phyloP scores from a whole-genome alignment of 2,888 invertebrate species.

The Sarcophaga carnaria region DNA sequence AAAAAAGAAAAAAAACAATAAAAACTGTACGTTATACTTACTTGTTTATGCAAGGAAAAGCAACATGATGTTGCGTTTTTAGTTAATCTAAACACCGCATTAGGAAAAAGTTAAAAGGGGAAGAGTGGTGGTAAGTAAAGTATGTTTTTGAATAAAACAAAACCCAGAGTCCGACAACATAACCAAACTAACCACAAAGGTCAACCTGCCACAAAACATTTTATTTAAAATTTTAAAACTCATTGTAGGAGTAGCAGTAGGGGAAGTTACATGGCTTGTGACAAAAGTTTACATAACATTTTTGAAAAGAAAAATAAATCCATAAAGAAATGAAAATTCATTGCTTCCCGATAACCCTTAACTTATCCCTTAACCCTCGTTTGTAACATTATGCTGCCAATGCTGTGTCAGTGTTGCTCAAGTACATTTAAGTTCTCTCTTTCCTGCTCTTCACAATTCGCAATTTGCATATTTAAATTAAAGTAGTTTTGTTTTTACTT shows the following conservation, averaged over 20 bases:
- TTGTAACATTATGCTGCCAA: background rate
- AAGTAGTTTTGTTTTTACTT: background rate
- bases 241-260: background rate
- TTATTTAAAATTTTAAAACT: conserved; percentile 25
- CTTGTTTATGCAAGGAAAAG: background rate
- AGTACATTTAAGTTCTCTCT: conserved; percentile 5
- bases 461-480: conserved; percentile 20
- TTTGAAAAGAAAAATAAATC: no score
- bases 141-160: background rate
- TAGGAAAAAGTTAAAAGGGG: background rate
- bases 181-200: conserved; percentile 62
- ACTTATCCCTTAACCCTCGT: background rate
- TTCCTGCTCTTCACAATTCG: background rate
- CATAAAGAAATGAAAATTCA: no score
- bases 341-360: no score
- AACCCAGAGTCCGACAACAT: background rate
- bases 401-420: conserved; percentile 6
- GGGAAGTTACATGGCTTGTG: background rate
- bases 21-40: background rate
- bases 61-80: conserved; percentile 51
- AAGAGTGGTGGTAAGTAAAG: background rate
- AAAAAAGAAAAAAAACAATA: conserved; percentile 72
- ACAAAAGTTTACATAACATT: background rate
- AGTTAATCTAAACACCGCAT: conserved; percentile 18
- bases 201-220: conserved; percentile 50